Base-by-base conservation (phyloP, 1,140 invertebrate genomes). In the Wasmannia auropunctata region DNA sequence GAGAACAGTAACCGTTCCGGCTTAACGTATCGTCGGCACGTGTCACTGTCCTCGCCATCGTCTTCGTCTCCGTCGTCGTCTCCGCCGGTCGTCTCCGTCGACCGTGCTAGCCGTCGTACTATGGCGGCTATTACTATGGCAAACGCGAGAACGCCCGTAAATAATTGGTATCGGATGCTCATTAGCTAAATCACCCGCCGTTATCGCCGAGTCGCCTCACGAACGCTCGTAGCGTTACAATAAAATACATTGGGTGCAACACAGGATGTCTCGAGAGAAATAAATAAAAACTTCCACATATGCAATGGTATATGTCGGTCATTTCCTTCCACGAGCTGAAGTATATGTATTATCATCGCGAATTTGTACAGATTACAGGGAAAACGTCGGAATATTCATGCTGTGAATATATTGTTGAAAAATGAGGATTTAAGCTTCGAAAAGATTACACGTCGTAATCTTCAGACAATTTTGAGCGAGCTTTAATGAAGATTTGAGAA, bases 11-110 rank as follows among this genome's bases (percentile, higher is more conserved):
- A 92, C 83, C 69, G 90, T 91, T 90, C 87, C 84, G 87, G 89
- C 88, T 90, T 95, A 95, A 95, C 92, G 93, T 95, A 95, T 95
- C 93, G 92, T 87, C 85, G 84, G 94, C 91, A 94, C 94, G 94
- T 95, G 94, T 94, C 92, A 89, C 74, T 89, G 89, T 85, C 86
- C 84, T 46, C 91, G 70, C 89, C 91, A 88, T 74, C 89, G 86
- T 88, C 87, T 77, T 90, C 76, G 74, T 28, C 84, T 85, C 76
- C 77, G 87, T 56, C 90, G 86, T 91, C 54, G 85, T 37, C 65
- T 54, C 76, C 63, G 70, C 60, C 81, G 31, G n/a, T 74, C 51
- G 63, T 62, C 60, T n/a, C 51, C 88, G 86, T 91, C 69, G 84
- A 25, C 69, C 79, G 69, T 69, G 31, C 40, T 22, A 28, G 72